Conservation (phyloP, 2,888 invertebrate genomes). For the Lasioglossum villosulum region DNA sequence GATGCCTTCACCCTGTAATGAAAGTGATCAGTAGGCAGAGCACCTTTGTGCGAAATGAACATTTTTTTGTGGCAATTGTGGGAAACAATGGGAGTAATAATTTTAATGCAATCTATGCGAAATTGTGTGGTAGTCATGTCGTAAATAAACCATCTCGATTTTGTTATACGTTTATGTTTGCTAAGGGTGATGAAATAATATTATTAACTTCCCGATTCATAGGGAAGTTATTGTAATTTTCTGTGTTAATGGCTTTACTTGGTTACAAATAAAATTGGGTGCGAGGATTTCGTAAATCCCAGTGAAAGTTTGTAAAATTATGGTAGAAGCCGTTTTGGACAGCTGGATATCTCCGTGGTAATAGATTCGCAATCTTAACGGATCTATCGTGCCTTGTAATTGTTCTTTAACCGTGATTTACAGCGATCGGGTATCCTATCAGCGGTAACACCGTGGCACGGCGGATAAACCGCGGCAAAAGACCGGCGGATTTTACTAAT, state of each 20-base stretch:
- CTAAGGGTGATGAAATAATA: not conserved
- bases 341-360: not conserved
- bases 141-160: not conserved
- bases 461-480: slow-evolving; percentile 41
- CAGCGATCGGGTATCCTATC: slow-evolving; percentile 56
- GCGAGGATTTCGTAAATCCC: not conserved
- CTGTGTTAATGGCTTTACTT: not conserved
- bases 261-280: not conserved
- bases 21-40: not conserved
- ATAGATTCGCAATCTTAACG: not conserved
- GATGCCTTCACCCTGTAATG: not conserved
- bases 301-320: not conserved
- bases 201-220: too few relatives aligned
- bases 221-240: too few relatives aligned
- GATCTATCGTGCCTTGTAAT: slow-evolving; percentile 29
- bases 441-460: not conserved
- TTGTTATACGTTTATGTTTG: not conserved
- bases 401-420: slow-evolving; percentile 56
- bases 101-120: not conserved
- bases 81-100: not conserved
- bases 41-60: not conserved
- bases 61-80: not conserved
- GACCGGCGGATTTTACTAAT: slow-evolving; percentile 48
- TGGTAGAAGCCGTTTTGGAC: not conserved
- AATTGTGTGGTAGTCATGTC: not conserved